A percentile compares a stretch with the other conserved stretches of the same genome.
Evolutionary conservation across 2,888 invertebrate genomes (phyloP).

Genomic region (Pinctada fucata): DNA sequence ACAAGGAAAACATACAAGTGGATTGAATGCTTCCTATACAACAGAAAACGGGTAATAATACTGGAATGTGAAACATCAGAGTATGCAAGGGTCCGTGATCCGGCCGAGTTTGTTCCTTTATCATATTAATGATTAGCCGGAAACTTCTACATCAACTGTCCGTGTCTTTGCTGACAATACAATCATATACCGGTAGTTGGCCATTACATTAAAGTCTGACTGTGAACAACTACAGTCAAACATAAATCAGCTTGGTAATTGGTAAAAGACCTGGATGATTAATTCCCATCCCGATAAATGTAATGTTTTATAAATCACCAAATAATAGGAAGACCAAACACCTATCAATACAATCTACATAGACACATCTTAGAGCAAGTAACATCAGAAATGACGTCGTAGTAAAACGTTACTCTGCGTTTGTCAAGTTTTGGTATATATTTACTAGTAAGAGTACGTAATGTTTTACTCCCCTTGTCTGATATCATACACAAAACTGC

Average conservation of each 20-base stretch:
- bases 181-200: slow-evolving; percentile 3
- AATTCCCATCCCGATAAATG: slow-evolving; percentile 25
- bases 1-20: slow-evolving; percentile 27
- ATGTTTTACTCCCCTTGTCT: too few species aligned
- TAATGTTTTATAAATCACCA: slow-evolving; percentile 13
- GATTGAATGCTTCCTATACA: slow-evolving; percentile 22
- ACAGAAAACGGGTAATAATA: slow-evolving; percentile 12
- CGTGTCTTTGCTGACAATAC: slow-evolving; percentile 26
- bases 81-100: slow-evolving; percentile 1
- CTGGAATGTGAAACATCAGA: slow-evolving; percentile 19
- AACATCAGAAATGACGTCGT: not conserved
- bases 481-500: too few species aligned
- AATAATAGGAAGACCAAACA: not conserved
- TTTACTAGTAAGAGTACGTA: too few species aligned
- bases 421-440: too few species aligned
- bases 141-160: not conserved
- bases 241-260: slow-evolving; percentile 17
- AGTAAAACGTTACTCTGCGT: too few species aligned
- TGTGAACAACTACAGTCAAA: not conserved
- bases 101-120: slow-evolving; percentile 4
- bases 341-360: not conserved
- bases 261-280: slow-evolving; percentile 28
- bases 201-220: not conserved
- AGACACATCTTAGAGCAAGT: slow-evolving; percentile 6
- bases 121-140: slow-evolving; percentile 10